Evolutionary conservation across 2,113 vertebrate species (phyloP).

Genomic region (Dunckerocampus dactyliophorus): DNA sequence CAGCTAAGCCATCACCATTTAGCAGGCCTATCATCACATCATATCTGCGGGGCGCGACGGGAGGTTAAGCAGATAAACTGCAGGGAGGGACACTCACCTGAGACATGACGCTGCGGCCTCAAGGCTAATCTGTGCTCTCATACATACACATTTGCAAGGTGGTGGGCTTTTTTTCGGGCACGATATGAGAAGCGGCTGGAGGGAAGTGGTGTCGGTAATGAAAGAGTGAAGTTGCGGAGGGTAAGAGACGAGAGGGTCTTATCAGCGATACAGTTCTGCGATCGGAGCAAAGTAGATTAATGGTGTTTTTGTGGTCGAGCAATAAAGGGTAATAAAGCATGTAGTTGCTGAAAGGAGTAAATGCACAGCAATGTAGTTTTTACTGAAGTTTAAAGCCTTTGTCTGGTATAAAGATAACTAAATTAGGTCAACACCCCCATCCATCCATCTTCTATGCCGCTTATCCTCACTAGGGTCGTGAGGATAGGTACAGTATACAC

Average conservation of each 20-base stretch:
- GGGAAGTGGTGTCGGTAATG: slow-evolving; percentile 10
- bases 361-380: too few species aligned
- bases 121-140: slow-evolving; percentile 41
- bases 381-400: too few species aligned
- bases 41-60: slow-evolving; percentile 23
- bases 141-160: slow-evolving; percentile 12
- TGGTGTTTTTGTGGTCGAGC: too few species aligned
- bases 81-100: slow-evolving; percentile 41
- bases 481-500: too few species aligned
- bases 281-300: slow-evolving; percentile 4
- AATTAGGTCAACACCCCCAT: too few species aligned
- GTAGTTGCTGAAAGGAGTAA: too few species aligned
- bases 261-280: neutral
- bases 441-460: too few species aligned
- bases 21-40: slow-evolving; percentile 37
- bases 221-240: slow-evolving; percentile 8
- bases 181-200: neutral
- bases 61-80: slow-evolving; percentile 28
- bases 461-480: too few species aligned
- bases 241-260: slow-evolving; percentile 6
- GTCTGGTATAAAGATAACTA: too few species aligned
- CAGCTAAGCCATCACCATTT: slow-evolving; percentile 3
- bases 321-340: neutral
- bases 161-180: slow-evolving; percentile 4
- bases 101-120: slow-evolving; percentile 27